Percentiles rank a stretch among this genome's conserved stretches.
Evolutionary conservation across 2,797 vertebrate genomes (phyloP).

Genomic region (Tokudaia muenninki): DNA sequence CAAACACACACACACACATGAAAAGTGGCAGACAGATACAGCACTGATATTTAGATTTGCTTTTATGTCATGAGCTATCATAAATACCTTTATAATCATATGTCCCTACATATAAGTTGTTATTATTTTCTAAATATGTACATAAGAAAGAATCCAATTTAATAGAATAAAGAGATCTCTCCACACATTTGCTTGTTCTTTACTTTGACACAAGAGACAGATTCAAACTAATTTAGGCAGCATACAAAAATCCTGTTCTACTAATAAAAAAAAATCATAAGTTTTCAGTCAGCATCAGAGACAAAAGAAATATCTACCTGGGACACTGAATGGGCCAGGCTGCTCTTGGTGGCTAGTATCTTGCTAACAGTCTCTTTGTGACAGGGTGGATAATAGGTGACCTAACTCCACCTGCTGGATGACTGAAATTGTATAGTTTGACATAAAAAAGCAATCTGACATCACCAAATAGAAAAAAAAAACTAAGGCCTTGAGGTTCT

Average conservation of each 20-base stretch:
- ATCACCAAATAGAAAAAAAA: not conserved
- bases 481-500: not conserved
- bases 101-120: not conserved
- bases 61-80: not conserved
- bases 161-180: not conserved
- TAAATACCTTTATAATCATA: not conserved
- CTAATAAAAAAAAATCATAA: not conserved
- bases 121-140: slow-evolving; percentile 45
- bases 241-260: not conserved
- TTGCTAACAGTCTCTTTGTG: not conserved
- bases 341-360: not conserved
- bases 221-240: slow-evolving; percentile 6
- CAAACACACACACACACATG: not conserved
- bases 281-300: slow-evolving; percentile 7
- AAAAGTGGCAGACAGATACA: too few species aligned
- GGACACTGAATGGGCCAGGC: not conserved
- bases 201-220: not conserved
- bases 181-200: not conserved
- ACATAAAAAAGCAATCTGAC: not conserved
- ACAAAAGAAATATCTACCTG: not conserved
- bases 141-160: not conserved
- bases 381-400: slow-evolving; percentile 48
- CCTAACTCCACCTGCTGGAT: slow-evolving; percentile 76
- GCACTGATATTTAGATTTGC: not conserved
- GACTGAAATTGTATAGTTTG: slow-evolving; percentile 13